These are phyloP conservation scores for Astur gentilis DNA, from an alignment of 2,113 vertebrate genomes.

Conservation along the genomic window DNA sequence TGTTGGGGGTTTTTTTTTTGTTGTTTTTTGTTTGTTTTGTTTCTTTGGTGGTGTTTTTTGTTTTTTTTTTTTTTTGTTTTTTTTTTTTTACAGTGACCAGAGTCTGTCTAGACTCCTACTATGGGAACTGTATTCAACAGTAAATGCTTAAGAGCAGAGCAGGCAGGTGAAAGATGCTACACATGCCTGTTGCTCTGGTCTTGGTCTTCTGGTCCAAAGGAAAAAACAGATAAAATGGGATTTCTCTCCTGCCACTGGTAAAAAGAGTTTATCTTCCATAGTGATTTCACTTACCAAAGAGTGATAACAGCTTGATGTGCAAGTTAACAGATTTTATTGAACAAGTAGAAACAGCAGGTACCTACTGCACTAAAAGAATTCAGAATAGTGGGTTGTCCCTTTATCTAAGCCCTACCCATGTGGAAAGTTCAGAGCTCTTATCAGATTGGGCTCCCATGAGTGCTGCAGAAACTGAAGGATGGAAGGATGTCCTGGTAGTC, in stretches of 20 bases:
- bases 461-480: background rate
- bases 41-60: too few relatives aligned
- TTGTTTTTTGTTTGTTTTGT: too few relatives aligned
- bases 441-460: background rate
- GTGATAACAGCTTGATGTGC: background rate
- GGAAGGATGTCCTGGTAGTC: background rate
- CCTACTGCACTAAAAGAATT: background rate
- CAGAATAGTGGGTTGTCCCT: background rate
- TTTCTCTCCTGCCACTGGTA: background rate
- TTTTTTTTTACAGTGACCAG: background rate
- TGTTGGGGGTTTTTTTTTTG: accelerated
- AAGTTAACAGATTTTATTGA: background rate
- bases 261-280: background rate
- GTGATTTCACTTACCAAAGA: background rate
- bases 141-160: background rate
- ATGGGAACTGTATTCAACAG: background rate
- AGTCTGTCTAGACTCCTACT: background rate
- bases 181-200: background rate
- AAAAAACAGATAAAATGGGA: background rate
- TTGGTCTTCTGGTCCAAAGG: background rate
- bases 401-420: background rate
- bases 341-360: background rate
- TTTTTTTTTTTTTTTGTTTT: too few relatives aligned
- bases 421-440: background rate
- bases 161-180: background rate